Evolutionary conservation across 2,888 invertebrate species (phyloP).

Genomic region (Dendrolimus houi): DNA sequence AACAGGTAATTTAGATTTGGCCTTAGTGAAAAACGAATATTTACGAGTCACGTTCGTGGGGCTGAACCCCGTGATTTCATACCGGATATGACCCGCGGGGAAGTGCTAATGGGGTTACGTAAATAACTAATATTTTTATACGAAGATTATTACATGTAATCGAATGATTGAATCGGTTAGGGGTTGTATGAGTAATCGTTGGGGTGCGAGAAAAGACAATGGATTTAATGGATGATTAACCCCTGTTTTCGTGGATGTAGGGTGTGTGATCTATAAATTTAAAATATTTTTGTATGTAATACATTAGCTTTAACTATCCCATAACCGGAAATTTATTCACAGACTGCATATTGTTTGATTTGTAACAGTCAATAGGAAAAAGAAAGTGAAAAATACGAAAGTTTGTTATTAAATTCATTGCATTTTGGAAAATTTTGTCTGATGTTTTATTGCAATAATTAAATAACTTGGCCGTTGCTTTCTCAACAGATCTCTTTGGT

Average conservation of each 20-base stretch:
- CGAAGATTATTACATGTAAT: slow-evolving; percentile 30
- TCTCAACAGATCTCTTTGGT: too few species aligned
- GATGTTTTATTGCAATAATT: too few species aligned
- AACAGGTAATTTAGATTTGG: too few species aligned
- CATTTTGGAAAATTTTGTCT: too few species aligned
- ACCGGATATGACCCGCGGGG: slow-evolving; percentile 61
- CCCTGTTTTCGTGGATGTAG: not conserved
- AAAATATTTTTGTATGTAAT: not conserved
- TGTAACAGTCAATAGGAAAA: too few species aligned
- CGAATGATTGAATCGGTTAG: slow-evolving; percentile 32
- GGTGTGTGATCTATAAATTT: not conserved
- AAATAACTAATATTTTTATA: slow-evolving; percentile 35
- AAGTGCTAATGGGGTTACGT: slow-evolving; percentile 56
- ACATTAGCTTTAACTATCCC: not conserved
- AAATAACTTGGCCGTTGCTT: too few species aligned
- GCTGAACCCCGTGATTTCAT: slow-evolving; percentile 47
- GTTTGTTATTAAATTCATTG: too few species aligned
- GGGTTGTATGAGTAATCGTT: slow-evolving; percentile 16
- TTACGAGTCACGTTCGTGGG: slow-evolving; percentile 42
- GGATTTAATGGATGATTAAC: not conserved
- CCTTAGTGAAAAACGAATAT: slow-evolving; percentile 5
- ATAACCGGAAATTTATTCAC: too few species aligned
- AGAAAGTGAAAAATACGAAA: too few species aligned
- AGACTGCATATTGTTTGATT: too few species aligned
- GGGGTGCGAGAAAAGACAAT: slow-evolving; percentile 19